A percentile compares a stretch with the other conserved stretches of the same genome.
Evolutionary conservation across 2,888 invertebrate species (phyloP).

Genomic region (Brachylomia viminalis): DNA sequence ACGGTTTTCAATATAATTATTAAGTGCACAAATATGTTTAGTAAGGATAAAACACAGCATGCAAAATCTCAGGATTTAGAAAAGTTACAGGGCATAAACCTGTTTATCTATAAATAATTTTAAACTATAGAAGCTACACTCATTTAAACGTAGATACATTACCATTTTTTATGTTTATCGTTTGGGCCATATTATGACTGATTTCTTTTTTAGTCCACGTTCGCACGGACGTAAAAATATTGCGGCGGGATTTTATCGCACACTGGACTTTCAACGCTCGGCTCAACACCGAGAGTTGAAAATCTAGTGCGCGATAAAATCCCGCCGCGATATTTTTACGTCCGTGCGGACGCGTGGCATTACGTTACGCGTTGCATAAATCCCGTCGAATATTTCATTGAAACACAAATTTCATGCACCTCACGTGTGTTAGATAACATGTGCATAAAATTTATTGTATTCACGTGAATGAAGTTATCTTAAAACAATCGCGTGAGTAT

Average conservation of each 20-base stretch:
- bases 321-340: too few species aligned
- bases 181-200: too few species aligned
- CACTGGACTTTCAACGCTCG: too few species aligned
- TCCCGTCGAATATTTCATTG: constrained; percentile 11
- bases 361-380: background rate
- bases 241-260: too few species aligned
- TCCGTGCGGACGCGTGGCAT: too few species aligned
- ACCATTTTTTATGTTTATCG: background rate
- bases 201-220: too few species aligned
- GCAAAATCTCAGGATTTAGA: background rate
- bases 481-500: constrained; percentile 13
- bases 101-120: too few species aligned
- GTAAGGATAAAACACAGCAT: background rate
- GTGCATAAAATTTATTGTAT: constrained; percentile 29
- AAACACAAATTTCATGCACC: constrained; percentile 1
- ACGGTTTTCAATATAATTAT: background rate
- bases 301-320: too few species aligned
- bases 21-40: background rate
- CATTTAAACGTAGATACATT: background rate
- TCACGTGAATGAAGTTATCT: constrained; percentile 29
- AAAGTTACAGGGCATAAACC: background rate
- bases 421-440: constrained; percentile 33
- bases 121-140: background rate
- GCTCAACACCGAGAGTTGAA: too few species aligned
- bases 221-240: too few species aligned